Percentiles rank a stretch among this genome's conserved stretches.
Evolutionary conservation across 2,888 invertebrate genomes (phyloP).

Genomic region (Drosophila kambysellisi): DNA sequence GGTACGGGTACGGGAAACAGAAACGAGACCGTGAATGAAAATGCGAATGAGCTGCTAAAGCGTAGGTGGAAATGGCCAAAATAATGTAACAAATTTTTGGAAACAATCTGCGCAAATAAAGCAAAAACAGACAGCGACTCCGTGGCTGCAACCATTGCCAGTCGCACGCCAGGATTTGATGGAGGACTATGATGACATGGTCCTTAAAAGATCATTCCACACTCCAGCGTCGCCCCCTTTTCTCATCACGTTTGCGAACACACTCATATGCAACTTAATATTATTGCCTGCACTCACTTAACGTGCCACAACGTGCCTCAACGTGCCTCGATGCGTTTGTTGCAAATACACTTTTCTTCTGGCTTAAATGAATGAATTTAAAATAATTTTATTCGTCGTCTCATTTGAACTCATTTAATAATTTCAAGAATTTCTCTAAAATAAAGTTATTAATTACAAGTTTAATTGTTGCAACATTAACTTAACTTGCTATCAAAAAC

Average conservation of each 20-base stretch:
- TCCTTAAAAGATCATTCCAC: not conserved
- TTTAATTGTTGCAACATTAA: not conserved
- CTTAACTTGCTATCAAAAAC: not conserved
- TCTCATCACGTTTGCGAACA: constrained; percentile 5
- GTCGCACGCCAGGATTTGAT: not conserved
- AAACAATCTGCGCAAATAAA: constrained; percentile 24
- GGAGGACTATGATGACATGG: not conserved
- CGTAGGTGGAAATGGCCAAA: constrained; percentile 7
- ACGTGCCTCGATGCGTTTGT: not conserved
- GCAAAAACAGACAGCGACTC: not conserved
- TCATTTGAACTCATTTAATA: too few relatives aligned
- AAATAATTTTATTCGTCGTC: not conserved
- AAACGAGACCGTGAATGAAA: not conserved
- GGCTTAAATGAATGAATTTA: not conserved
- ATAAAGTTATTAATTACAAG: not conserved
- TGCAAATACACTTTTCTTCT: not conserved
- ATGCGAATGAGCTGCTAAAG: not conserved
- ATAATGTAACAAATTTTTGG: constrained; percentile 36
- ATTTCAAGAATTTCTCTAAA: not conserved
- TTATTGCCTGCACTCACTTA: constrained; percentile 33
- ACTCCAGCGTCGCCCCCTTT: not conserved
- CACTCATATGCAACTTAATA: constrained; percentile 42
- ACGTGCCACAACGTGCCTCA: not conserved
- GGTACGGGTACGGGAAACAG: not conserved
- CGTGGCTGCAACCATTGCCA: not conserved